These are phyloP conservation scores for Orchesella flavescens DNA, from an alignment of 2,888 invertebrate species.

Conservation along the genomic window DNA sequence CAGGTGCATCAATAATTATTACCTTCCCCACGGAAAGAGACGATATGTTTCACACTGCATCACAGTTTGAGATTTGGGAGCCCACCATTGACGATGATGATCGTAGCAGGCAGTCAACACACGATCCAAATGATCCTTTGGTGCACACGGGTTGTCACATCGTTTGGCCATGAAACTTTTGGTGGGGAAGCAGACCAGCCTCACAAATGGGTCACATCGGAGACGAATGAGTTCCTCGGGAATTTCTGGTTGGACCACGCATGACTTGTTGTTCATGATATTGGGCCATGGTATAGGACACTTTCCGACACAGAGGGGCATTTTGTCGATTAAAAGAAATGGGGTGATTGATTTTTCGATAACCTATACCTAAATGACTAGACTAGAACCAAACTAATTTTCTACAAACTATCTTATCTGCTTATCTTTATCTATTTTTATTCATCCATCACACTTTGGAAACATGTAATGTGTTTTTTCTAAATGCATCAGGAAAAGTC, in stretches of 20 bases:
- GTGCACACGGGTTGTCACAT: constrained; percentile 68
- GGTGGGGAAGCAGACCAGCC: constrained; percentile 68
- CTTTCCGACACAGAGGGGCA: constrained; percentile 64
- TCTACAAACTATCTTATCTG: no score
- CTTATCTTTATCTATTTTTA: no score
- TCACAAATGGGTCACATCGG: constrained; percentile 67
- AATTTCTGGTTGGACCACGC: constrained; percentile 47
- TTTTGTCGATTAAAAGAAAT: constrained; percentile 10
- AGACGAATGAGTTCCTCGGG: constrained; percentile 63
- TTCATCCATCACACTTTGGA: no score
- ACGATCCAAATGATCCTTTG: constrained; percentile 68
- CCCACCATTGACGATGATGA: constrained; percentile 70
- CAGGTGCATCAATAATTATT: neutral
- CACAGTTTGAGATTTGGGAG: constrained; percentile 60
- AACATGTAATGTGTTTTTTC: no score
- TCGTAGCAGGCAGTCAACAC: constrained; percentile 69
- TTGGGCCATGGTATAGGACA: constrained; percentile 66
- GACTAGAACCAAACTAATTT: no score
- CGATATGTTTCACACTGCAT: constrained; percentile 71
- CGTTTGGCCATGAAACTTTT: constrained; percentile 66
- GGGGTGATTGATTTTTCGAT: no score
- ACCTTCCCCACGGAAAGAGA: constrained; percentile 71
- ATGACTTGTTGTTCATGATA: constrained; percentile 61
- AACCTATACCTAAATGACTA: no score
- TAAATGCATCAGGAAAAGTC: no score